phyloP scores from a whole-genome alignment of 2,113 vertebrate genomes.

The Malaclemys terrapin region DNA sequence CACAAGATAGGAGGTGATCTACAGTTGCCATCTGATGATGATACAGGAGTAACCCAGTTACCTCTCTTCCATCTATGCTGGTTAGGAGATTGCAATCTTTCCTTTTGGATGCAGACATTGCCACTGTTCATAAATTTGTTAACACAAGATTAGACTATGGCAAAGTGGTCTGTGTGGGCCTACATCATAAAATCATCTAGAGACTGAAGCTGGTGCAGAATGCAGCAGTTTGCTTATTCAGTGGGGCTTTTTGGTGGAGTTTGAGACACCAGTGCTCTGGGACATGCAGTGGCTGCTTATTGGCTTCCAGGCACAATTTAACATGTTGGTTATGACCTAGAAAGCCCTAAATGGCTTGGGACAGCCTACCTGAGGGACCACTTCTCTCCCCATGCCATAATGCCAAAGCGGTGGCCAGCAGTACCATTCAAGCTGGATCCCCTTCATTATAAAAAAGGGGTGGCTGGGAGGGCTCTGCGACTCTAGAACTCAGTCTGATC shows the following conservation, averaged over 20 bases:
- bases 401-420: no score
- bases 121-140: not conserved
- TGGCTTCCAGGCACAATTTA: not conserved
- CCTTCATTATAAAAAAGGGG: not conserved
- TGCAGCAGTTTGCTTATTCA: not conserved
- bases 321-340: not conserved
- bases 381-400: no score
- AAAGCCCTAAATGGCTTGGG: not conserved
- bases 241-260: not conserved
- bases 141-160: not conserved
- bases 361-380: not conserved
- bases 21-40: not conserved
- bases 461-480: not conserved
- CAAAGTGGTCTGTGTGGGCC: not conserved
- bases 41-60: not conserved
- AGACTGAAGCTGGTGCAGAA: not conserved
- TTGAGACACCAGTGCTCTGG: not conserved
- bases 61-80: not conserved
- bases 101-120: not conserved
- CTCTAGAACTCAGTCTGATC: rapidly evolving
- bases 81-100: not conserved
- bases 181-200: not conserved
- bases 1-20: not conserved
- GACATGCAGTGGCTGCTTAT: no score
- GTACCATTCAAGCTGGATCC: not conserved